A percentile compares a stretch with the other conserved stretches of the same genome.
Conservation (phyloP, 2,888 invertebrate genomes). For the Rotaria sp. region DNA sequence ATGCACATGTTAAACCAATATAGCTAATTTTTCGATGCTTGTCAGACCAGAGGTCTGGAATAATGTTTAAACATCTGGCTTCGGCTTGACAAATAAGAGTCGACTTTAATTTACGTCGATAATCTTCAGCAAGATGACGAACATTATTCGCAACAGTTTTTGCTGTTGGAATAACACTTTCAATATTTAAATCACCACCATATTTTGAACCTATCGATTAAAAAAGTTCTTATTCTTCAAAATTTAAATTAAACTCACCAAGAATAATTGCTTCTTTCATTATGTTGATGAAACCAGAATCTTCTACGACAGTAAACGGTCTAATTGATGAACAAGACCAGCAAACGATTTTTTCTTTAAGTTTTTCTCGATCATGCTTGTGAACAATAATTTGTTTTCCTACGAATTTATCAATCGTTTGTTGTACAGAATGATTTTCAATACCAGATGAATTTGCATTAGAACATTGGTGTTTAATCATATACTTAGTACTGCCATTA, state of each 20-base stretch:
- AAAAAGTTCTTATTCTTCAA: neutral
- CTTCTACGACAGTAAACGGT: neutral
- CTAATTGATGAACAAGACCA: neutral
- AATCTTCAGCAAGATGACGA: no score
- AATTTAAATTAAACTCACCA: neutral
- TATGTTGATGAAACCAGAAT: neutral
- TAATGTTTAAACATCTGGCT: no score
- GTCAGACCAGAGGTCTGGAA: no score
- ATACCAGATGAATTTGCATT: neutral
- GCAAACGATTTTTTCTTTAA: neutral
- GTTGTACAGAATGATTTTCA: neutral
- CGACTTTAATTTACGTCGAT: no score
- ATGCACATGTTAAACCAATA: no score
- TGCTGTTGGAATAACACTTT: neutral
- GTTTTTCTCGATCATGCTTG: neutral
- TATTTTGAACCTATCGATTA: neutral
- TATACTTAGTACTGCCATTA: neutral
- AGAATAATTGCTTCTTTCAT: neutral
- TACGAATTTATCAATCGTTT: neutral
- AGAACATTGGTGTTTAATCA: neutral
- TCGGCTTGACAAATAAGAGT: no score
- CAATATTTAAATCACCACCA: neutral
- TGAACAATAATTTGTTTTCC: neutral
- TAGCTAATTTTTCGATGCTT: no score
- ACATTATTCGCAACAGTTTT: neutral